Conservation (phyloP, 2,113 vertebrate species). For the Pavo muticus region DNA sequence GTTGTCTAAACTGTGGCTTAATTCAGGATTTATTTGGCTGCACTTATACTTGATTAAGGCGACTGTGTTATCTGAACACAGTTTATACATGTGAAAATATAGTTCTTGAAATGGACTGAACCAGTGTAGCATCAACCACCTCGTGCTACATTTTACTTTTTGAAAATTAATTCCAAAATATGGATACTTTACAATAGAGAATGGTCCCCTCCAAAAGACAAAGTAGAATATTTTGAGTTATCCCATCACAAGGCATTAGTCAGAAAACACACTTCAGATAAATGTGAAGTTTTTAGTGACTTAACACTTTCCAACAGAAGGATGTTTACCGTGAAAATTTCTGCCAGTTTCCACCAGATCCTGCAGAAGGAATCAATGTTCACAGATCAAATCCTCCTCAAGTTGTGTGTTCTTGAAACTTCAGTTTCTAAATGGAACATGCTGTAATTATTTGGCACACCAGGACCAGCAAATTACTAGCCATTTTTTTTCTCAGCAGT, state of each 20-base stretch:
- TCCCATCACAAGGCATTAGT: neutral
- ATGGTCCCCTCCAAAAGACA: neutral
- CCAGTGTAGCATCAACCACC: neutral
- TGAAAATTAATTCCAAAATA: neutral
- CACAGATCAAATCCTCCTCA: neutral
- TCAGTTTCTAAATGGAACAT: neutral
- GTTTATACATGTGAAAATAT: neutral
- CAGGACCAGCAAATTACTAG: neutral
- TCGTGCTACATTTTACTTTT: neutral
- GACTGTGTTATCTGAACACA: fast-evolving
- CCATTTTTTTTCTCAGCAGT: neutral
- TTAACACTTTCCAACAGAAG: neutral
- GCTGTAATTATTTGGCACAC: neutral
- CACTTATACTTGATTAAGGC: neutral
- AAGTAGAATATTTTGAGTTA: neutral
- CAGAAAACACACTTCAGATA: neutral
- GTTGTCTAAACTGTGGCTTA: neutral
- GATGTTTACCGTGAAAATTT: neutral
- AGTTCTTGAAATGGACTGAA: neutral
- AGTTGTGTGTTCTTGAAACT: neutral
- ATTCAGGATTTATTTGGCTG: neutral
- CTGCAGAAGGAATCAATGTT: neutral
- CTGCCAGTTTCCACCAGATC: neutral
- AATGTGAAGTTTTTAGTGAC: neutral
- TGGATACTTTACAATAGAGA: neutral